Conservation (phyloP, 2,797 vertebrate genomes). For the Rhinatrema bivittatum region DNA sequence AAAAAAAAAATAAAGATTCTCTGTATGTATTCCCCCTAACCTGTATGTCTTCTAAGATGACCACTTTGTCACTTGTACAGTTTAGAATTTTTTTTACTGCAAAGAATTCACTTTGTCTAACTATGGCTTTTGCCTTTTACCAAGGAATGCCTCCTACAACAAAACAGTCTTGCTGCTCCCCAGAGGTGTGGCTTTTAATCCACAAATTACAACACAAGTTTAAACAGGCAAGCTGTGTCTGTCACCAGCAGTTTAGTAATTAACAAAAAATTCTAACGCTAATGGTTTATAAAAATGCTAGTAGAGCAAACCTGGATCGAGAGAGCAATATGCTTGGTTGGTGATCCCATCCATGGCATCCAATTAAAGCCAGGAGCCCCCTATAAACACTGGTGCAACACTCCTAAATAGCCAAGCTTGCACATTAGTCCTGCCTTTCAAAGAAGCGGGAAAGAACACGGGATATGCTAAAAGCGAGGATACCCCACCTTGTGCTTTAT, state of each 20-base stretch:
- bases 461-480: slow-evolving; percentile 4
- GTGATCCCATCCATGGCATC: slow-evolving; percentile 47
- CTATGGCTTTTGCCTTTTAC: slow-evolving; percentile 30
- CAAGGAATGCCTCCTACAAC: slow-evolving; percentile 36
- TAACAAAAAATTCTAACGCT: slow-evolving; percentile 37
- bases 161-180: slow-evolving; percentile 57
- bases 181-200: slow-evolving; percentile 80
- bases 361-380: slow-evolving; percentile 53
- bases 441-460: slow-evolving; percentile 7
- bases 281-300: slow-evolving; percentile 52
- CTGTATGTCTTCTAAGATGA: too few relatives aligned
- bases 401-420: slow-evolving; percentile 12
- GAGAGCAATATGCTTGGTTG: slow-evolving; percentile 24
- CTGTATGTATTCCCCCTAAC: too few relatives aligned
- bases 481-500: too few relatives aligned
- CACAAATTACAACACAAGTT: slow-evolving; percentile 83
- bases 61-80: too few relatives aligned
- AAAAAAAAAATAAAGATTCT: too few relatives aligned
- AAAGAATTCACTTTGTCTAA: slow-evolving; percentile 36
- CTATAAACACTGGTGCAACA: slow-evolving; percentile 15
- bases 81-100: too few relatives aligned
- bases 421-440: slow-evolving; percentile 12
- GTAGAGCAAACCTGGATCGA: too few relatives aligned
- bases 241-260: slow-evolving; percentile 56
- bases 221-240: slow-evolving; percentile 68